Evolutionary conservation across 1,140 invertebrate species (phyloP).

Genomic region (Drosophila sp.): DNA sequence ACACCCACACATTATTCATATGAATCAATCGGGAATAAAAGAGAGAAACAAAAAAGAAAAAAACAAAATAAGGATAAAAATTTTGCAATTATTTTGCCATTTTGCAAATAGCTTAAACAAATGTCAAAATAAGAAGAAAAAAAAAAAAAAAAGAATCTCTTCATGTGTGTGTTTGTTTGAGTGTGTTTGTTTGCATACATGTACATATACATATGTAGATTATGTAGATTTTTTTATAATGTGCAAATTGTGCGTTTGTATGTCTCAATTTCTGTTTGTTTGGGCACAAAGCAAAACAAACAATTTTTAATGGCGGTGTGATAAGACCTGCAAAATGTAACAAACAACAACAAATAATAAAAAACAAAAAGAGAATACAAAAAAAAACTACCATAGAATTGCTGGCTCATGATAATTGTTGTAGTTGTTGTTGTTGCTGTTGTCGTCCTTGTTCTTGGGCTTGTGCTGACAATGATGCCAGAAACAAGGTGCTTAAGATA

Average conservation of each 20-base stretch:
- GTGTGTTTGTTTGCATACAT: not conserved
- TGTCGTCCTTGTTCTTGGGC: not conserved
- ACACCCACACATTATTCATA: constrained; percentile 45
- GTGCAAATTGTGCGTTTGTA: constrained; percentile 47
- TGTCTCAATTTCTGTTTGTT: constrained; percentile 30
- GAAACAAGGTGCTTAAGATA: constrained; percentile 53
- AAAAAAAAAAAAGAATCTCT: constrained; percentile 2
- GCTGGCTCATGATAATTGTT: constrained; percentile 54
- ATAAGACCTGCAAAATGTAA: constrained; percentile 53
- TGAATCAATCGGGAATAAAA: constrained; percentile 15
- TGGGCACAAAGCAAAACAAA: constrained; percentile 49
- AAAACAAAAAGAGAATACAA: not conserved
- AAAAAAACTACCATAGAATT: constrained; percentile 27
- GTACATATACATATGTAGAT: not conserved
- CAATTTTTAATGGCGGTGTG: constrained; percentile 59
- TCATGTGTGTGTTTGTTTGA: not conserved
- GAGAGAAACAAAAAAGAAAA: not conserved
- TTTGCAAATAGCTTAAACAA: constrained; percentile 38
- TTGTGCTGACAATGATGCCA: constrained; percentile 15
- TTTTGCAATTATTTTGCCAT: constrained; percentile 58
- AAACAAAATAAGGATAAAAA: not conserved
- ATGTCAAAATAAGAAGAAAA: not conserved
- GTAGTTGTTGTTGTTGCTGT: constrained; percentile 18
- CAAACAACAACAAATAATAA: constrained; percentile 21
- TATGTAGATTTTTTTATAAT: constrained; percentile 1